Evolutionary conservation across 2,113 vertebrate species (phyloP).

Genomic region (Opisthocomus hoazin): DNA sequence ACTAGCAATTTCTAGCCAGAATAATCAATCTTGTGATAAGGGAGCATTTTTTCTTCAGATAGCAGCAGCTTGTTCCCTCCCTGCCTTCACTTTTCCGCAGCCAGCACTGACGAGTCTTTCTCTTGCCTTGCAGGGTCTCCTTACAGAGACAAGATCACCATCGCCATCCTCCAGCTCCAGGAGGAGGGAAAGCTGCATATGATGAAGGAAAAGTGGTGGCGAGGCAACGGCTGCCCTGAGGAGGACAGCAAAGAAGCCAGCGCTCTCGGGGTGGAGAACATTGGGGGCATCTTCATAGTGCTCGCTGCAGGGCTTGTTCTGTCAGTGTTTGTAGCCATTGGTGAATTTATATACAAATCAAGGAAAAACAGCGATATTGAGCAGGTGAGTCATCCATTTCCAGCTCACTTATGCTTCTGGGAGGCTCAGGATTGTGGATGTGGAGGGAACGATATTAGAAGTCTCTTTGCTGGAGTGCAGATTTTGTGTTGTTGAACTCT

Average conservation of each 20-base stretch:
- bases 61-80: neutral
- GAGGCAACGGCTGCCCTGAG: conserved; percentile 93
- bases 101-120: neutral
- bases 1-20: neutral
- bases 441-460: neutral
- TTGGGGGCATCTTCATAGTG: conserved; percentile 98
- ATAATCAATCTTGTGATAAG: neutral
- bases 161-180: conserved; percentile 95
- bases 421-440: neutral
- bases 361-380: conserved; percentile 90
- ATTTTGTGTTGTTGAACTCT: neutral
- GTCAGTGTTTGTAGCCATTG: conserved; percentile 96
- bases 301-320: conserved; percentile 94
- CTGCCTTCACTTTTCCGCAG: neutral
- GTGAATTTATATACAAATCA: conserved; percentile 96
- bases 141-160: conserved; percentile 95
- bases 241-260: conserved; percentile 97
- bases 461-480: neutral
- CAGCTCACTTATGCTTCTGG: neutral
- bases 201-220: conserved; percentile 99
- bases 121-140: conserved; percentile 81
- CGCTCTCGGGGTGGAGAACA: conserved; percentile 93
- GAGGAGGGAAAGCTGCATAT: conserved; percentile 96
- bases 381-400: conserved; percentile 80
- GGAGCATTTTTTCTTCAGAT: neutral